Evolutionary conservation across 2,797 vertebrate genomes (phyloP).

Genomic region (Tolypeutes matacus): DNA sequence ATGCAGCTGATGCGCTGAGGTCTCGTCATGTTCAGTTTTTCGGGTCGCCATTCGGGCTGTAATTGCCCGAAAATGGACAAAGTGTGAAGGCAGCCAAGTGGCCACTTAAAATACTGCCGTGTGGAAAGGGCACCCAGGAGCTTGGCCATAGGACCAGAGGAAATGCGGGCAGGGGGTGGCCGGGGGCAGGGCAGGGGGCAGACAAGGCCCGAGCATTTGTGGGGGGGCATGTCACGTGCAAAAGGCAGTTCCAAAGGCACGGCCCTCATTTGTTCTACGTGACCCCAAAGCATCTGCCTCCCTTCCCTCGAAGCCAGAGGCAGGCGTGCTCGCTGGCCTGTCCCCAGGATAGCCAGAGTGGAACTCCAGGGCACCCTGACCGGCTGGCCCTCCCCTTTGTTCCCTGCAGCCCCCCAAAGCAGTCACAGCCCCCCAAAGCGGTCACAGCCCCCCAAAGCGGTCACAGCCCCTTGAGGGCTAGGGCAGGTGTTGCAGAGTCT

Average conservation of each 20-base stretch:
- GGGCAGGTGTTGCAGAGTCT: background rate
- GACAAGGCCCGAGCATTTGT: background rate
- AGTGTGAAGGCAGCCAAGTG: conserved; percentile 59
- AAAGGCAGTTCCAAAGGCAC: too few species aligned
- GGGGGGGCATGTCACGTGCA: background rate
- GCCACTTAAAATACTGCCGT: conserved; percentile 23
- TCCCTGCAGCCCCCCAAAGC: background rate
- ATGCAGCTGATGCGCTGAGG: conserved; percentile 55
- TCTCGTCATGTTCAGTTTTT: conserved; percentile 80
- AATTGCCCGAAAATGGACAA: conserved; percentile 68
- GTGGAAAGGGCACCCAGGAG: background rate
- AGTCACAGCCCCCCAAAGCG: rapidly evolving
- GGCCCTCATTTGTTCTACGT: too few species aligned
- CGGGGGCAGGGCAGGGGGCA: background rate
- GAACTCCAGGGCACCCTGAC: rapidly evolving
- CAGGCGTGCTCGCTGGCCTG: background rate
- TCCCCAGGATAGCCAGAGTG: rapidly evolving
- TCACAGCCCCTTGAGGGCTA: rapidly evolving
- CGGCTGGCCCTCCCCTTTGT: rapidly evolving
- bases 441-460: rapidly evolving
- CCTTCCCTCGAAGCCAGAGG: background rate
- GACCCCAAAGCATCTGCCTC: background rate
- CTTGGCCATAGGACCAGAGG: background rate
- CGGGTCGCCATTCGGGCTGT: conserved; percentile 64
- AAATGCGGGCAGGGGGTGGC: background rate